These are phyloP conservation scores for Penaeus indicus DNA, from an alignment of 1,140 invertebrate genomes.

Conservation along the genomic window DNA sequence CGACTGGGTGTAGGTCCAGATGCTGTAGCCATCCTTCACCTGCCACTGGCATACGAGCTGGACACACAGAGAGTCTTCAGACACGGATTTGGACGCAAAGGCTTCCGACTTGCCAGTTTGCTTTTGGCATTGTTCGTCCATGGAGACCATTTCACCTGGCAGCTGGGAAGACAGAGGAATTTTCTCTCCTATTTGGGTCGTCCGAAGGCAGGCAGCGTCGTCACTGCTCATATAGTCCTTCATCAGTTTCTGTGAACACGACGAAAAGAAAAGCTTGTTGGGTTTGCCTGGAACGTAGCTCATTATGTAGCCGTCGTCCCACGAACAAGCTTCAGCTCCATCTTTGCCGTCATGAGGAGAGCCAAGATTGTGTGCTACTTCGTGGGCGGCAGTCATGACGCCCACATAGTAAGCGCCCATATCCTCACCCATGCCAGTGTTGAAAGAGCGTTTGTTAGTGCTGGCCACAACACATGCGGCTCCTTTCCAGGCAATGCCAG, in stretches of 20 bases:
- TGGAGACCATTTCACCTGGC: slow-evolving; percentile 36
- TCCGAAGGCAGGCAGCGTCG: slow-evolving; percentile 43
- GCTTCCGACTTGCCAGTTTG: slow-evolving; percentile 38
- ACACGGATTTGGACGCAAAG: slow-evolving; percentile 39
- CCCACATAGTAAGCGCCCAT: slow-evolving; percentile 65
- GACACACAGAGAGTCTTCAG: slow-evolving; percentile 48
- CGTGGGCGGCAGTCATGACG: slow-evolving; percentile 65
- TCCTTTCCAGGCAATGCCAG: slow-evolving; percentile 46
- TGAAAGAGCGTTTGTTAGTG: slow-evolving; percentile 20
- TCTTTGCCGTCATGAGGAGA: slow-evolving; percentile 66
- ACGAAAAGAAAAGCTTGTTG: slow-evolving; percentile 60
- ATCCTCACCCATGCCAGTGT: slow-evolving; percentile 65
- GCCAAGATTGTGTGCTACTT: slow-evolving; percentile 66
- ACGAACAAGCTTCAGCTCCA: slow-evolving; percentile 57
- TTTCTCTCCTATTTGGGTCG: background rate
- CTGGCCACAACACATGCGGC: slow-evolving; percentile 52
- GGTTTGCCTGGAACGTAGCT: slow-evolving; percentile 51
- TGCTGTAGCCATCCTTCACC: background rate
- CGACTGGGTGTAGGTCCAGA: slow-evolving; percentile 2
- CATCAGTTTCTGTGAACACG: slow-evolving; percentile 55
- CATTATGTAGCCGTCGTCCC: slow-evolving; percentile 66
- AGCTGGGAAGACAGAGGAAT: slow-evolving; percentile 32
- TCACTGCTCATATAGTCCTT: slow-evolving; percentile 35
- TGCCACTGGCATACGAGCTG: slow-evolving; percentile 58
- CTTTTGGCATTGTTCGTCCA: slow-evolving; percentile 57